These are phyloP conservation scores for Myiopsitta monachus DNA, from an alignment of 2,113 vertebrate species.

Conservation along the genomic window DNA sequence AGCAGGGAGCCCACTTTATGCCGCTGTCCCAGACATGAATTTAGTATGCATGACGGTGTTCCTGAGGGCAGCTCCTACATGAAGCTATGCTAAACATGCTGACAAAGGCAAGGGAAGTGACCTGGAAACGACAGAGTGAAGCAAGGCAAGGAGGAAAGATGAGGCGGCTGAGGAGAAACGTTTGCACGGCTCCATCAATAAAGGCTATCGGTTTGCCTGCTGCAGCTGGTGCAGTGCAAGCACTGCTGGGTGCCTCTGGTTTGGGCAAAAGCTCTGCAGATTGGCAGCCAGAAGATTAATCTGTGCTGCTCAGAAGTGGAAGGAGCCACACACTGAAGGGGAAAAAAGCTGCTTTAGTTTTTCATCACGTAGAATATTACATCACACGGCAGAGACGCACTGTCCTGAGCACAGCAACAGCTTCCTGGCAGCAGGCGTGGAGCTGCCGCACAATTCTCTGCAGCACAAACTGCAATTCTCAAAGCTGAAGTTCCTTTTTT, in stretches of 20 bases:
- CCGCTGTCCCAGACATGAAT: neutral
- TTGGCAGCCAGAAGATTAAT: slow-evolving; percentile 48
- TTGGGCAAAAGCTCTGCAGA: neutral
- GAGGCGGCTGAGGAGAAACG: neutral
- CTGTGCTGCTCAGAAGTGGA: neutral
- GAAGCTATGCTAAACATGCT: slow-evolving; percentile 10
- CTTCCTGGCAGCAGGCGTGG: slow-evolving; percentile 30
- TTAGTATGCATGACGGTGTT: slow-evolving; percentile 17
- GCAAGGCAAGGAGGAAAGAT: slow-evolving; percentile 35
- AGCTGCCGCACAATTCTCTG: slow-evolving; percentile 1
- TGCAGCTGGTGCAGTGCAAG: neutral
- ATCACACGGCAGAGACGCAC: neutral
- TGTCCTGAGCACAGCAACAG: slow-evolving; percentile 17
- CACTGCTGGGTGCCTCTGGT: neutral
- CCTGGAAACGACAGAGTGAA: slow-evolving; percentile 66
- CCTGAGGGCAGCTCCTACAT: neutral
- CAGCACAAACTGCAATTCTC: neutral
- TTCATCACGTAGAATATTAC: slow-evolving; percentile 44
- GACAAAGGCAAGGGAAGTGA: slow-evolving; percentile 59
- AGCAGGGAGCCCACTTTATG: neutral
- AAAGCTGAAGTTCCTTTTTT: neutral
- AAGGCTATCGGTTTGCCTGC: neutral
- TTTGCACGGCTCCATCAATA: neutral
- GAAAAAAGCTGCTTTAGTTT: slow-evolving; percentile 47
- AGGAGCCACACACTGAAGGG: neutral